These are phyloP conservation scores for Linepithema humile DNA, from an alignment of 1,140 invertebrate species.

Conservation along the genomic window DNA sequence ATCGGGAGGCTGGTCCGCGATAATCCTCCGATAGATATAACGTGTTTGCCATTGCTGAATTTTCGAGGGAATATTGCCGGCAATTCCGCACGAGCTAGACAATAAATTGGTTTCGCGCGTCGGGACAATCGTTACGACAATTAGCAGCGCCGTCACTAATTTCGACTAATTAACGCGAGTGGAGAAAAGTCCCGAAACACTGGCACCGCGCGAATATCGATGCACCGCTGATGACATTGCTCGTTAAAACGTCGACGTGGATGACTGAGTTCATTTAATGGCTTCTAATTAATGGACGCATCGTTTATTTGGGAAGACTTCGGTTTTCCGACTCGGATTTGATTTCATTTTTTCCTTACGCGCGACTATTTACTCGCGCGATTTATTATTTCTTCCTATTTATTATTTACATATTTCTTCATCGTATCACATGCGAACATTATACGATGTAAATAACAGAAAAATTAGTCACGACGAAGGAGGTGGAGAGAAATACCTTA, in stretches of 20 bases:
- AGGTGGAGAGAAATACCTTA: constrained; percentile 43
- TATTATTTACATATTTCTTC: too few species aligned
- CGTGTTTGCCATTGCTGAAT: constrained; percentile 20
- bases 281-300: constrained; percentile 69
- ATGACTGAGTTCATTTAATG: constrained; percentile 65
- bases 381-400: too few species aligned
- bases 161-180: constrained; percentile 68
- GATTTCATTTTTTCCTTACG: background rate
- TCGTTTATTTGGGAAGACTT: constrained; percentile 46
- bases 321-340: constrained; percentile 24
- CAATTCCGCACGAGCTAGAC: constrained; percentile 48
- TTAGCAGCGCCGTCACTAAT: constrained; percentile 68
- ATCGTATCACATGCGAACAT: background rate
- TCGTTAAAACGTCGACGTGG: constrained; percentile 65
- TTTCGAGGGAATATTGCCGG: constrained; percentile 55
- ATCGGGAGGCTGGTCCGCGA: constrained; percentile 39
- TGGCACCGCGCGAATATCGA: constrained; percentile 61
- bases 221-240: constrained; percentile 59
- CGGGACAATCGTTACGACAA: constrained; percentile 66
- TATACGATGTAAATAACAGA: constrained; percentile 4
- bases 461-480: constrained; percentile 16
- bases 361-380: constrained; percentile 1
- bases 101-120: constrained; percentile 71
- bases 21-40: constrained; percentile 38
- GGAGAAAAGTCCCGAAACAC: constrained; percentile 64